These are phyloP conservation scores for Helarctos malayanus DNA, from an alignment of 2,797 vertebrate species.

Conservation along the genomic window DNA sequence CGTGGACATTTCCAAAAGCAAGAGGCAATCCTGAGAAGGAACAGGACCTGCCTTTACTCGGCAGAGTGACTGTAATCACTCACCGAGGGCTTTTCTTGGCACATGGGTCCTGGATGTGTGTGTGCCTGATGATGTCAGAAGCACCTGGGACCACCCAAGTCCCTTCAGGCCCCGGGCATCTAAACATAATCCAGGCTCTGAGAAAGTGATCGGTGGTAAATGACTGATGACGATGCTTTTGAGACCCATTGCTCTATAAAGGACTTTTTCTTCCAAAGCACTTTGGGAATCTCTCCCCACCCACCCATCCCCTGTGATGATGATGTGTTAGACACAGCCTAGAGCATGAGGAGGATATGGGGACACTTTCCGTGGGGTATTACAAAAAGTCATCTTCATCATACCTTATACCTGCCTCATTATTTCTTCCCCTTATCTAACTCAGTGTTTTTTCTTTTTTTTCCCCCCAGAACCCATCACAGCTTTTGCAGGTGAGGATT, in stretches of 20 bases:
- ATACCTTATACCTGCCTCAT: neutral
- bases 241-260: constrained; percentile 85
- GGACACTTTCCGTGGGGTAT: neutral
- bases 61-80: constrained; percentile 80
- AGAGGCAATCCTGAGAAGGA: constrained; percentile 78
- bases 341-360: neutral
- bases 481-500: constrained; percentile 95
- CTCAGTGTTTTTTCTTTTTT: constrained; percentile 66
- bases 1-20: neutral
- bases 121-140: constrained; percentile 83
- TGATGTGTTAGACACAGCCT: neutral
- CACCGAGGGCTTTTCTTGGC: constrained; percentile 83
- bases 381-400: neutral
- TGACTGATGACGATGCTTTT: constrained; percentile 84
- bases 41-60: constrained; percentile 61
- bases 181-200: constrained; percentile 84
- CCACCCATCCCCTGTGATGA: neutral
- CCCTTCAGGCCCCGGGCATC: constrained; percentile 81
- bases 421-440: constrained; percentile 61
- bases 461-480: constrained; percentile 94
- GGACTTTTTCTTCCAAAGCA: constrained; percentile 85
- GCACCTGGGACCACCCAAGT: constrained; percentile 73
- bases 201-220: constrained; percentile 87
- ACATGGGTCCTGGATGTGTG: constrained; percentile 59
- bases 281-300: constrained; percentile 64